phyloP scores from a whole-genome alignment of 2,888 invertebrate species.

The Sesia apiformis region DNA sequence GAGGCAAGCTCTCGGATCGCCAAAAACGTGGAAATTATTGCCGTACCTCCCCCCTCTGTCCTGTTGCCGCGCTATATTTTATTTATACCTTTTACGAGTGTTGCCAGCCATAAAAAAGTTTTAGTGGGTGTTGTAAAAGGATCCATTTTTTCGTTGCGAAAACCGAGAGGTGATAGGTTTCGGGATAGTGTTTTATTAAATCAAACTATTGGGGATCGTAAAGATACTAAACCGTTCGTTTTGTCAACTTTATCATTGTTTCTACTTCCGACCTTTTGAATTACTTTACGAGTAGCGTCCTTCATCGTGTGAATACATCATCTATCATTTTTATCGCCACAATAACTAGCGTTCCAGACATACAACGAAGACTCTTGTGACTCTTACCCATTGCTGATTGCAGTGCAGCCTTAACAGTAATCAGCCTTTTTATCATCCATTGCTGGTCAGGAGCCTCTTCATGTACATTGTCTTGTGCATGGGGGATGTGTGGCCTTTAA shows the following conservation, averaged over 20 bases:
- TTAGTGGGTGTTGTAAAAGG: constrained; percentile 59
- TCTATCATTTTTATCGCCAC: no score
- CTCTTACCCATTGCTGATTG: no score
- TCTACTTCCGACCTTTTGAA: no score
- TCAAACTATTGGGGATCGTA: constrained; percentile 18
- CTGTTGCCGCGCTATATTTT: constrained; percentile 57
- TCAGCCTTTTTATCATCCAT: no score
- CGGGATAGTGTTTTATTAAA: constrained; percentile 33
- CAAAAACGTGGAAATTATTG: constrained; percentile 63
- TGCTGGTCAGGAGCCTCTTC: no score
- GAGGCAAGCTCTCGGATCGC: constrained; percentile 54
- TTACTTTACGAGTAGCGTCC: no score
- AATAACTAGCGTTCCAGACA: no score
- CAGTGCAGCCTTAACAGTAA: no score
- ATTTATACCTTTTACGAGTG: constrained; percentile 66
- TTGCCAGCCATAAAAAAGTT: constrained; percentile 62
- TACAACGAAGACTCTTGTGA: no score
- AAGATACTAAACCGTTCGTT: constrained; percentile 1
- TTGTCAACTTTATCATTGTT: background rate
- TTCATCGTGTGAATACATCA: no score
- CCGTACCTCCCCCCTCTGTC: constrained; percentile 39
- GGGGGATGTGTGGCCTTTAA: no score
- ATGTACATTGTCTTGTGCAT: no score
- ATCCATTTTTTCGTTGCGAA: constrained; percentile 34
- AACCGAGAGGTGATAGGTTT: constrained; percentile 42